These are phyloP conservation scores for Eurystomus gularis DNA, from an alignment of 2,113 vertebrate genomes.

Conservation along the genomic window DNA sequence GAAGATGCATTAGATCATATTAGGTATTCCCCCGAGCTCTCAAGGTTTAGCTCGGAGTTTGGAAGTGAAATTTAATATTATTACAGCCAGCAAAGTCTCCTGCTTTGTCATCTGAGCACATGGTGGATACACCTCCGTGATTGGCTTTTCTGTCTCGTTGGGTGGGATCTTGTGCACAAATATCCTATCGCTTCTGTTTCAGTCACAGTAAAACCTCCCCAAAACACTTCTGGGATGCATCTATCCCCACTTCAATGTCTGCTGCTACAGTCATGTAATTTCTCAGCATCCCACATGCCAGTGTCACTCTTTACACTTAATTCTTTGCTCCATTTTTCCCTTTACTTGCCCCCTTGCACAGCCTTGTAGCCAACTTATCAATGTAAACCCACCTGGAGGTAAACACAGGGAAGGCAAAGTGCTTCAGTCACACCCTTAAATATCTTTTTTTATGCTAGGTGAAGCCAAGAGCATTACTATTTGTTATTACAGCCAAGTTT, in stretches of 20 bases:
- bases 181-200: neutral
- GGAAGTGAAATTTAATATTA: neutral
- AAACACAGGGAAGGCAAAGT: accelerated
- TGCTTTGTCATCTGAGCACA: conserved; percentile 26
- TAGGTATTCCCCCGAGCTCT: neutral
- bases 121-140: neutral
- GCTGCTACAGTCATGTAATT: neutral
- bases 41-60: neutral
- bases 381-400: accelerated
- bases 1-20: neutral
- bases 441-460: neutral
- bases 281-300: neutral
- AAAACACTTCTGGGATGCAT: neutral
- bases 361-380: neutral
- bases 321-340: neutral
- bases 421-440: neutral
- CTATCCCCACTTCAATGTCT: neutral
- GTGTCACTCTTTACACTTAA: neutral
- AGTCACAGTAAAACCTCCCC: neutral
- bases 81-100: neutral
- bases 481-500: neutral
- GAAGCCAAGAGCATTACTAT: neutral
- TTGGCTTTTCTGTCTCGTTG: neutral
- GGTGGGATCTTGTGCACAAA: neutral
- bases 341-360: neutral